Percentiles rank a stretch among this genome's conserved stretches.
Evolutionary conservation across 2,113 vertebrate genomes (phyloP).

Genomic region (Pseudolaguvia tuberculata): DNA sequence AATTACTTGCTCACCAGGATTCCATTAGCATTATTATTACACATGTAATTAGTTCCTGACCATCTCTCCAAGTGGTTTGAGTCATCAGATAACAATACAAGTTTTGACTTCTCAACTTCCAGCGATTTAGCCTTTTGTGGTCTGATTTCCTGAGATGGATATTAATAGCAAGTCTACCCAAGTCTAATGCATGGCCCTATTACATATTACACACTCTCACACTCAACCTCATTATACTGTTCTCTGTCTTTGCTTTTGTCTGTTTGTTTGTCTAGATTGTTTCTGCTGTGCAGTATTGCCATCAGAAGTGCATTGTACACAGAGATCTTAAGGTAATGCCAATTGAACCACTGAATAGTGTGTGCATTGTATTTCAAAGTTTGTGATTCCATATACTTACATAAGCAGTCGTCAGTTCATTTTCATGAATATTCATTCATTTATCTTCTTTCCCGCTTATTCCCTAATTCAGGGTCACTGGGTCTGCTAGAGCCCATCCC

Average conservation of each 20-base stretch:
- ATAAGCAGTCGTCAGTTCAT: not conserved
- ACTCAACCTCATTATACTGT: not conserved
- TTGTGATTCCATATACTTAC: not conserved
- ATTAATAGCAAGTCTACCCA: not conserved
- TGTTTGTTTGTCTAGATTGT: constrained; percentile 72
- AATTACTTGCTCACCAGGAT: not conserved
- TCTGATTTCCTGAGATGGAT: not conserved
- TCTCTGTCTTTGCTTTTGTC: not conserved
- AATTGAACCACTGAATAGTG: not conserved
- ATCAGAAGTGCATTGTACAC: constrained; percentile 90
- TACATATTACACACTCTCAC: constrained; percentile 2
- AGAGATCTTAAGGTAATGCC: constrained; percentile 85
- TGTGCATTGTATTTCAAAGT: not conserved
- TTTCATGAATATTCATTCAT: not conserved
- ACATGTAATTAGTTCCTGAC: not conserved
- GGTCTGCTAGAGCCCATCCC: no score
- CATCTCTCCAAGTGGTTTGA: constrained; percentile 9
- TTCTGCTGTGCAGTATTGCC: constrained; percentile 92
- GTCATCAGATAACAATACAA: not conserved
- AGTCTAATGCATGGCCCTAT: not conserved
- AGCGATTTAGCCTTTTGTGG: not conserved
- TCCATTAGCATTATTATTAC: not conserved
- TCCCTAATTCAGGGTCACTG: no score
- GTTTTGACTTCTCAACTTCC: not conserved
- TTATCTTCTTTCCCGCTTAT: no score